Evolutionary conservation across 2,113 vertebrate species (phyloP), one percentile per base, ranked within the genome.

Genomic region (Rhodinocichla rosea): DNA sequence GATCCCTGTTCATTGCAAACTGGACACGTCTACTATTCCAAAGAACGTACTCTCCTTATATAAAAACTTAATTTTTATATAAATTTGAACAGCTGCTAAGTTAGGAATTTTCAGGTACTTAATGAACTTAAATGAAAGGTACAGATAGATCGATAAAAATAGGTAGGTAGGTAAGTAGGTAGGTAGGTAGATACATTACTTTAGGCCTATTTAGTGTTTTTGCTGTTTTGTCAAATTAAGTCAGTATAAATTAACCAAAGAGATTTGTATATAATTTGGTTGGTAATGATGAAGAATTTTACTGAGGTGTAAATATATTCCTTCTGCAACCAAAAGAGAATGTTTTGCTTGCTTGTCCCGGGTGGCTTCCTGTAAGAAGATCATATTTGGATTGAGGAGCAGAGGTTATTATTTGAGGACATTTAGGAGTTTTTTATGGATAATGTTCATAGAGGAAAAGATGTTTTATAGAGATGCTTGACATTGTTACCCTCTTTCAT

Each of bases 321-420:
- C 52, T 90, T 69, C 50, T 84, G 39, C 52, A 83, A 90, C 28
- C 7, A 69, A 90, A 90, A 32, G 53, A 91, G 76, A 83, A 70
- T 87, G 40, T 79, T 97, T 89, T 93, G 10, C 47, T 91, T 87
- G 9, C 49, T 80, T 83, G 53, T 65, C 87, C 82, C 91, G 94
- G 75, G 91, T 96, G 92, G 84, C 22, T 94, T 94, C 40, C 49
- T 92, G 13, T 94, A 77, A 84, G 93, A 95, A 94, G 76, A 90
- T 94, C 52, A n/a, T 88, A 73, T 89, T 94, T 94, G 90, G 85
- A 87, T 28, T 93, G 85, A 74, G 67, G 82, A 94, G 71, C 76
- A 94, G 89, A 79, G 70, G 8, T 69, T 91, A 79, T 96, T 94
- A 84, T 94, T 94, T 92, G 76, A 96, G 76, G 65, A 94, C 33